phyloP scores from a whole-genome alignment of 2,797 vertebrate species.

The Aplochiton taeniatus region DNA sequence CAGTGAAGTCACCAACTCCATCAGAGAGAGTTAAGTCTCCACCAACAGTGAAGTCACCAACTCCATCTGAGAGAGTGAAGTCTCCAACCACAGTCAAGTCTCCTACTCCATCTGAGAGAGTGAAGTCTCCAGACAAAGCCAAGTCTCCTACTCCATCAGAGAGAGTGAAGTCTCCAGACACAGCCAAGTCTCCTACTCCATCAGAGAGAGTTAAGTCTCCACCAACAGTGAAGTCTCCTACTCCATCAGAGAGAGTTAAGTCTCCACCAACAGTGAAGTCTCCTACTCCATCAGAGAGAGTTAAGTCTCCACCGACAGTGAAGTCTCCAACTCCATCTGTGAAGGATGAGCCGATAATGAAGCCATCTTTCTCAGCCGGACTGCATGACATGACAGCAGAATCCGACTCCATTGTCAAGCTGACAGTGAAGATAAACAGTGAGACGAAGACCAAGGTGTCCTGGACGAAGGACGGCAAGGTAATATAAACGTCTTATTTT shows the following conservation, averaged over 20 bases:
- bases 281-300: too few species aligned
- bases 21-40: conserved; percentile 24
- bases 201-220: conserved; percentile 30
- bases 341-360: conserved; percentile 63
- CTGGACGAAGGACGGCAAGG: conserved; percentile 80
- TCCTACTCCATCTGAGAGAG: conserved; percentile 7
- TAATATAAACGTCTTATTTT: conserved; percentile 42
- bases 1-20: conserved; percentile 53
- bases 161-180: conserved; percentile 8
- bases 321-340: conserved; percentile 69
- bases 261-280: conserved; percentile 67
- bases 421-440: conserved; percentile 69
- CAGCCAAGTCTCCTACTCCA: conserved; percentile 17
- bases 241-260: conserved; percentile 5
- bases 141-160: conserved; percentile 26
- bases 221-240: conserved; percentile 34
- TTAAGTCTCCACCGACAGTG: conserved; percentile 77
- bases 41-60: background rate
- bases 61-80: conserved; percentile 30
- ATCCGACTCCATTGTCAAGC: conserved; percentile 62
- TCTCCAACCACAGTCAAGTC: conserved; percentile 6
- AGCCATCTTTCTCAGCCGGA: conserved; percentile 68
- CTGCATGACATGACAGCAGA: conserved; percentile 63
- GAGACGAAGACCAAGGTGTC: conserved; percentile 66
- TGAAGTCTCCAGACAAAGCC: conserved; percentile 37